Percentiles rank a stretch among this genome's conserved stretches.
phyloP scores from a whole-genome alignment of 1,140 invertebrate genomes.

The Patella vulgata region DNA sequence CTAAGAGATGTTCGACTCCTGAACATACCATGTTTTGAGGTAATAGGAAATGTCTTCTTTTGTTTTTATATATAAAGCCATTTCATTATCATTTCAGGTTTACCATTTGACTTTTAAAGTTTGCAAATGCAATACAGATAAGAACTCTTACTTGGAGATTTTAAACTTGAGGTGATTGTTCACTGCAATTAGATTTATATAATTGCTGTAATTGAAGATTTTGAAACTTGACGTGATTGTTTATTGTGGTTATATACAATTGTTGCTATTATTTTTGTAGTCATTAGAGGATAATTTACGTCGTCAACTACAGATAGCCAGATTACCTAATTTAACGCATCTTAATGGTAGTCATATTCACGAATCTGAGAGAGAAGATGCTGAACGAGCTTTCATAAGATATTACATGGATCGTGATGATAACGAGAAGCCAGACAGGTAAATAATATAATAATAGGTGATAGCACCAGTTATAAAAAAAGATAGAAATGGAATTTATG shows the following conservation, averaged over 20 bases:
- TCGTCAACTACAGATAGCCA: slow-evolving; percentile 77
- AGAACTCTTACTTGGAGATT: too few relatives aligned
- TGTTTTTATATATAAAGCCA: too few relatives aligned
- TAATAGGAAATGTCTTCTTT: slow-evolving; percentile 67
- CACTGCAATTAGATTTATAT: too few relatives aligned
- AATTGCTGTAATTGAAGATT: too few relatives aligned
- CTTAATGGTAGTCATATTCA: slow-evolving; percentile 88
- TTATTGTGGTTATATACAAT: too few relatives aligned
- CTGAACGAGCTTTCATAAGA: slow-evolving; percentile 92
- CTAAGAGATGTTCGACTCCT: slow-evolving; percentile 85
- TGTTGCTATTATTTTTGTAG: slow-evolving; percentile 58
- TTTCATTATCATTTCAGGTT: too few relatives aligned
- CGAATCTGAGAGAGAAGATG: slow-evolving; percentile 85
- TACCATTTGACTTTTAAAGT: too few relatives aligned
- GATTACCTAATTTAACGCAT: slow-evolving; percentile 84
- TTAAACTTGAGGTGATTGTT: too few relatives aligned
- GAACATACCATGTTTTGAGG: slow-evolving; percentile 71
- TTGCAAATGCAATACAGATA: too few relatives aligned
- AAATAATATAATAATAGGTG: background rate
- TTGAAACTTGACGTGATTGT: too few relatives aligned
- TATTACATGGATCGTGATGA: slow-evolving; percentile 80
- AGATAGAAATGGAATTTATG: background rate
- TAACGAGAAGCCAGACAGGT: slow-evolving; percentile 37
- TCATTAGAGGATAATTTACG: slow-evolving; percentile 89
- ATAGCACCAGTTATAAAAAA: background rate